Conservation (phyloP, 2,797 vertebrate species). For the Jordanella pulchra region DNA sequence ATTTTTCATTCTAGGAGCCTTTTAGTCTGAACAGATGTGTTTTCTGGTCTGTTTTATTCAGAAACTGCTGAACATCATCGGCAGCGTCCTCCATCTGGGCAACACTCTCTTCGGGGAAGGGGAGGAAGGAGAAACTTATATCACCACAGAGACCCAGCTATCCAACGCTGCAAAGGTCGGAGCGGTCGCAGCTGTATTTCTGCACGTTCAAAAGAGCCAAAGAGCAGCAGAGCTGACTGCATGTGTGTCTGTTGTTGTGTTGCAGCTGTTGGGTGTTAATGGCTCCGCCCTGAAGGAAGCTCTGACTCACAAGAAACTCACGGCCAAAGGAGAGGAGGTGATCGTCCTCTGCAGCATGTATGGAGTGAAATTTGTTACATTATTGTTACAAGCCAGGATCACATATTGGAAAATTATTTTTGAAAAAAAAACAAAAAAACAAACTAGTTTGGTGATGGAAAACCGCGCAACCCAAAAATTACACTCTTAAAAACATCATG, state of each 20-base stretch:
- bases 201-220: conserved; percentile 35
- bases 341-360: conserved; percentile 1
- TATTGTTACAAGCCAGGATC: too few species aligned
- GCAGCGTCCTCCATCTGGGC: conserved; percentile 92
- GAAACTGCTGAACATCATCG: conserved; percentile 91
- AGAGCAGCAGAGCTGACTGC: conserved; percentile 31
- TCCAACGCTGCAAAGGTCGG: conserved; percentile 89
- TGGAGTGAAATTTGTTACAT: too few species aligned
- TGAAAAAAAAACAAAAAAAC: too few species aligned
- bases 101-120: conserved; percentile 92
- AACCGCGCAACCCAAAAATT: too few species aligned
- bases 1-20: not conserved
- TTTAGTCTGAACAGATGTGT: conserved; percentile 13
- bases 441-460: too few species aligned
- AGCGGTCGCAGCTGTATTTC: conserved; percentile 21
- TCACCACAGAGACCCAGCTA: conserved; percentile 90
- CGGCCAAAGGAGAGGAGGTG: conserved; percentile 97
- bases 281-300: conserved; percentile 84
- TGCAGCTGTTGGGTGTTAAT: conserved; percentile 91
- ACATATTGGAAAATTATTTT: too few species aligned
- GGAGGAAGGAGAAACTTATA: conserved; percentile 87
- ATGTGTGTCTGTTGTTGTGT: conserved; percentile 58
- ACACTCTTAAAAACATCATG: too few species aligned
- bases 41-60: conserved; percentile 51
- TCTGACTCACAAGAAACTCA: conserved; percentile 95